phyloP scores from a whole-genome alignment of 2,888 invertebrate genomes.

The Thymelicus sylvestris region DNA sequence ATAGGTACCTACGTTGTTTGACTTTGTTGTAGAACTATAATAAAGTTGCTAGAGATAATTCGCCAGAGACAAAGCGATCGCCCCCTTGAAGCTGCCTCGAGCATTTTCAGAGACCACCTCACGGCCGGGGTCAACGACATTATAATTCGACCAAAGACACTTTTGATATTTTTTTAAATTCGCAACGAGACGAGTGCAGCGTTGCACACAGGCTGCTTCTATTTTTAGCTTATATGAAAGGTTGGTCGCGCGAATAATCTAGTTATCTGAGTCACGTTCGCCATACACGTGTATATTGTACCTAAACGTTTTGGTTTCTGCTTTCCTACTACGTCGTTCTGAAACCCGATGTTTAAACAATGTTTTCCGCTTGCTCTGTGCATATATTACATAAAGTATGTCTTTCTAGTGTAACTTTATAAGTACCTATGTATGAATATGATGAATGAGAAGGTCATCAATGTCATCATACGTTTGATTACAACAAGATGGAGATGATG shows the following conservation, averaged over 20 bases:
- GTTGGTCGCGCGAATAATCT: slow-evolving; percentile 54
- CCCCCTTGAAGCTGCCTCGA: slow-evolving; percentile 8
- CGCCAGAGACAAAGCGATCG: slow-evolving; percentile 10
- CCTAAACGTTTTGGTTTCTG: slow-evolving; percentile 20
- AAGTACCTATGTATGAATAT: too few species aligned
- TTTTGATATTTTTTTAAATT: slow-evolving; percentile 36
- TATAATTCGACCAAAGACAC: slow-evolving; percentile 21
- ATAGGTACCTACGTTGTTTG: too few species aligned
- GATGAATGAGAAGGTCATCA: too few species aligned
- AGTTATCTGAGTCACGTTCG: slow-evolving; percentile 59
- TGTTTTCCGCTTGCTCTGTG: background rate
- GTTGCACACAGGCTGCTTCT: slow-evolving; percentile 50
- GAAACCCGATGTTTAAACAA: slow-evolving; percentile 8
- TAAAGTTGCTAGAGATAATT: background rate
- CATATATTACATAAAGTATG: background rate
- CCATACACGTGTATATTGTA: slow-evolving; percentile 50
- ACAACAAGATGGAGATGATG: too few species aligned
- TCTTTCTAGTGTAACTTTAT: too few species aligned
- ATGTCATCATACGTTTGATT: too few species aligned
- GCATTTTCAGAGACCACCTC: slow-evolving; percentile 23
- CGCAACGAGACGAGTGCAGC: slow-evolving; percentile 40
- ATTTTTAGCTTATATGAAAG: slow-evolving; percentile 62
- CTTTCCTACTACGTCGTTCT: slow-evolving; percentile 10
- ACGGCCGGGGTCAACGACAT: slow-evolving; percentile 29
- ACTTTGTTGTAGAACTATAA: background rate